Conservation (phyloP, 2,113 vertebrate genomes). For the Elanoides forficatus region DNA sequence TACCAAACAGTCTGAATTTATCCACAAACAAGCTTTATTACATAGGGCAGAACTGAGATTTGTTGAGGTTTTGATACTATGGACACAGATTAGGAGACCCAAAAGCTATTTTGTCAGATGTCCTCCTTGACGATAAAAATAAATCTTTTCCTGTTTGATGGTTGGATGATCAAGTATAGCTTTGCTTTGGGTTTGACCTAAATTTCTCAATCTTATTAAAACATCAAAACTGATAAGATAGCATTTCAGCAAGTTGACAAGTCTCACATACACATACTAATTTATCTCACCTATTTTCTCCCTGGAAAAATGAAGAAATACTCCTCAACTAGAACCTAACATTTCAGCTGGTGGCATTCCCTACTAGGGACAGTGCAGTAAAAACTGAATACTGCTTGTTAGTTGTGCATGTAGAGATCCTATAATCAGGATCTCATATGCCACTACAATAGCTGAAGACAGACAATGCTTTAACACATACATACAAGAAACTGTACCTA, state of each 20-base stretch:
- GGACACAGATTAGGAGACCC: background rate
- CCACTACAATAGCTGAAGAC: background rate
- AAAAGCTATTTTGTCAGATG: background rate
- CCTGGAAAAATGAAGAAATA: background rate
- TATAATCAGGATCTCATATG: background rate
- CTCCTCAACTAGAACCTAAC: background rate
- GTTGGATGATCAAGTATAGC: background rate
- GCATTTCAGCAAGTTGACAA: background rate
- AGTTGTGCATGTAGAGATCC: background rate
- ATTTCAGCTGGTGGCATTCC: background rate
- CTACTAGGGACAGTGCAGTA: background rate
- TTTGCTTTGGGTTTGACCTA: background rate
- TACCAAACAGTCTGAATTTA: background rate
- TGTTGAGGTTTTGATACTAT: background rate
- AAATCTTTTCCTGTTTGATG: background rate
- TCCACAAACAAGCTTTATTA: background rate
- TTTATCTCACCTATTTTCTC: background rate
- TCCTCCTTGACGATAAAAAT: background rate
- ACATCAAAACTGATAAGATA: background rate
- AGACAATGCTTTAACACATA: background rate
- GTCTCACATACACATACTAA: background rate
- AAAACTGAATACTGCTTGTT: background rate
- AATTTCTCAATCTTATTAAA: conserved; percentile 18
- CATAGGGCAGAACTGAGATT: background rate
- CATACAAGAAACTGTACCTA: background rate